phyloP scores from a whole-genome alignment of 2,113 vertebrate species.

The Probosciger aterrimus region DNA sequence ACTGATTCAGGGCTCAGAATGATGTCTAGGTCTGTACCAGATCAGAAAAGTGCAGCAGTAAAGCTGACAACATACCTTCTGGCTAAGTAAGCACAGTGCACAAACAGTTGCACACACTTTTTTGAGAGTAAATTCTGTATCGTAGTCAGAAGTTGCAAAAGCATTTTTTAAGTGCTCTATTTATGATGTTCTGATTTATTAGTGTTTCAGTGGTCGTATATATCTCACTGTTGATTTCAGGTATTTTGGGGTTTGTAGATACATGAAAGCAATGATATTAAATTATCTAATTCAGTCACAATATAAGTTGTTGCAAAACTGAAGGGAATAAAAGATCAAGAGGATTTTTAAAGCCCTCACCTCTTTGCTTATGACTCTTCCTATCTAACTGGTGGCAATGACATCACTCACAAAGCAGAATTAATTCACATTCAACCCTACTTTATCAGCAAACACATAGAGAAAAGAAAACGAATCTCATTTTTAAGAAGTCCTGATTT shows the following conservation, averaged over 20 bases:
- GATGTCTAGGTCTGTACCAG: not conserved
- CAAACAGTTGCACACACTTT: accelerated
- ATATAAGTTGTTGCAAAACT: not conserved
- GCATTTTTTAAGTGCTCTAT: not conserved
- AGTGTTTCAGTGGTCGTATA: not conserved
- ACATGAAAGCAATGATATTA: not conserved
- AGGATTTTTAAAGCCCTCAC: not conserved
- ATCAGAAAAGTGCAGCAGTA: not conserved
- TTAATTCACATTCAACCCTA: not conserved
- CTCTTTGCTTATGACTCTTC: not conserved
- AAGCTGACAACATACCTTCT: not conserved
- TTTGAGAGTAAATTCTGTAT: not conserved
- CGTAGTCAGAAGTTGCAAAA: not conserved
- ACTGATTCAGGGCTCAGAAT: not conserved
- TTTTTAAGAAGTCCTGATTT: not conserved
- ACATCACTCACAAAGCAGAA: not conserved
- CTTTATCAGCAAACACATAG: not conserved
- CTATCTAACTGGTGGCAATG: not conserved
- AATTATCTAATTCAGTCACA: not conserved
- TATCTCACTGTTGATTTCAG: not conserved
- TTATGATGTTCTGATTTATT: not conserved
- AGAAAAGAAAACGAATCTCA: not conserved
- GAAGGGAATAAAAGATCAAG: not conserved
- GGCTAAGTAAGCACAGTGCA: not conserved
- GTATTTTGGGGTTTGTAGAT: not conserved